Base-by-base conservation (phyloP, 2,797 vertebrate genomes). In the Labeo calbasu region DNA sequence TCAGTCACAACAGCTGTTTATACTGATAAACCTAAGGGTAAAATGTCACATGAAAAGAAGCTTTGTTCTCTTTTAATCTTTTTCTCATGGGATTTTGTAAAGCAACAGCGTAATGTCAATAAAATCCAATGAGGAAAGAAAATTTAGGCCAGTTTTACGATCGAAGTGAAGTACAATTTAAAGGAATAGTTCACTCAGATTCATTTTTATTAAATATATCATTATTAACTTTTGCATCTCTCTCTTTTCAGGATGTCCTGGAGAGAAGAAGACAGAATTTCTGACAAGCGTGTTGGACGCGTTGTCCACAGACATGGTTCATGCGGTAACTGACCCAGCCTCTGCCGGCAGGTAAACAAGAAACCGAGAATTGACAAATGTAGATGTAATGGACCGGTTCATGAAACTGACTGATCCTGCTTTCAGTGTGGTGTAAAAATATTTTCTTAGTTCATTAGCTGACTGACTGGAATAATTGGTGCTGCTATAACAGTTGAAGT, bases 271-370 rank as follows among this genome's bases (percentile, higher is more conserved):
- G 93, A 96, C 95, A 1, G 98, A 98, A 89, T 99, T 99, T 86
- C 95, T 99, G 90, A 99, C 97, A 0, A 99, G 97, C 73, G 96
- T 99, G 87, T 94, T 99, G 92, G 98, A 99, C 1, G 97, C 98
- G 0, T 89, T 99, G 77, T 98, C 97, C 77, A 99, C 97, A 3
- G 98, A 99, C 92, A 99, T 99, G 98, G 98, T 99, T 72, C 97
- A 98, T 0, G 97, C 98, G 0, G 97, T 98, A 84, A 99, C 98
- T 12, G 97, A 97, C 91, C 96, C 97, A 32, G 89, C 96, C 15
- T 94, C 97, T 6, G 96, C 96, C 0, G 94, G 96, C 93, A 96
- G 97, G 98, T 99, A 91, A 9, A 93, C 87, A 57, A 57, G 3
- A 25, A 19, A 10, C 28, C n/a, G 48, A 79, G 32, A 79, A 70